Base-by-base conservation (phyloP, 2,888 invertebrate species). In the Asteroscopus sphinx region DNA sequence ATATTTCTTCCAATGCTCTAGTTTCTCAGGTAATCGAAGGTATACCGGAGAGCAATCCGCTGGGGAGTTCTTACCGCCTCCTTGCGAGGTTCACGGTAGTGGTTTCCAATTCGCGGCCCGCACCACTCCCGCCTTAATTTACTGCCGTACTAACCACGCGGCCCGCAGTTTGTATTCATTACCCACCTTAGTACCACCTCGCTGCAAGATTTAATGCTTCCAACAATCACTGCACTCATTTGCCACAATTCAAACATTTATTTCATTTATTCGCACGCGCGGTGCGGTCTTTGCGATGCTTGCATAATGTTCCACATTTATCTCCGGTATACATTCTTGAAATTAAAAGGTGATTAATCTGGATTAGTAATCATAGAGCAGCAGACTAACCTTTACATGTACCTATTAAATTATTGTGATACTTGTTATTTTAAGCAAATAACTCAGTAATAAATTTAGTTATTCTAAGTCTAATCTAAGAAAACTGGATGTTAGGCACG, bases 81-180 rank as follows among this genome's bases (percentile, higher is more conserved):
- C 70, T 75, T 65, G 69, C 65, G 60, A 73, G 67, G 68, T 74
- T 69, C 72, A 67, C 76, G 77, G 76, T 45, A 73, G 82, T 78
- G 86, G 87, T 87, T 87, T 83, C 84, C 86, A 83, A 86, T 82
- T 83, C 85, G 83, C 80, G 86, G 74, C 57, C 79, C 68, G 76
- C 83, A 82, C 81, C 85, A 80, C 80, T 76, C 74, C 83, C 79
- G 79, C 83, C 88, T 87, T 92, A 90, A 93, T 92, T 92, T 92
- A 92, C 87, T 87, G 82, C 86, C 82, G 87, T 81, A 87, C 86
- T 89, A 89, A 88, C 89, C 88, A 83, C 85, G 85, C 88, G 85
- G 83, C 79, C 88, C 91, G 90, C 92, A 91, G 88, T 92, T 93
- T 91, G 89, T 93, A 91, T 93, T 92, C 91, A 93, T 93, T 91